phyloP scores from a whole-genome alignment of 2,797 vertebrate genomes.

The Pangasius djambal region DNA sequence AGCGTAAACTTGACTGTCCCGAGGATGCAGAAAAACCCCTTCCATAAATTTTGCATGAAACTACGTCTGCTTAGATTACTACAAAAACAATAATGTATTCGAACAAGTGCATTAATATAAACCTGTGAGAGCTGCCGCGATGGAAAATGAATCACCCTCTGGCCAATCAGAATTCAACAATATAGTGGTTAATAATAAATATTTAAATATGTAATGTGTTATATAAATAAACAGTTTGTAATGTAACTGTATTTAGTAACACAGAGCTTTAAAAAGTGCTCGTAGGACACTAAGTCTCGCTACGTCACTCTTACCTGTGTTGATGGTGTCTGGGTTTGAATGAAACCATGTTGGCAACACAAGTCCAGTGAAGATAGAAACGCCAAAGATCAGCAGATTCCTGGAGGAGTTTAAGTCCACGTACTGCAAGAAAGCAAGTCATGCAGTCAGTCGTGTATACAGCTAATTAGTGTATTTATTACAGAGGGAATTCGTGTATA shows the following conservation, averaged over 20 bases:
- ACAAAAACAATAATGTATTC: neutral
- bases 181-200: neutral
- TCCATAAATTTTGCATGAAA: neutral
- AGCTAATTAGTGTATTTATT: neutral
- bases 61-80: neutral
- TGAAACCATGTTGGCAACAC: conserved; percentile 80
- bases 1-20: neutral
- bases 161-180: neutral
- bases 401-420: conserved; percentile 82
- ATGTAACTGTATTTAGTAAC: neutral
- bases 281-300: neutral
- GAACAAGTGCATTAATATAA: neutral
- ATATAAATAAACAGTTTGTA: neutral
- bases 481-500: no score
- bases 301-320: conserved; percentile 69
- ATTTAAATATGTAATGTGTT: neutral
- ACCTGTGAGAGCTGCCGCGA: neutral
- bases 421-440: conserved; percentile 67
- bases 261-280: neutral
- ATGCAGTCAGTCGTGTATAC: neutral
- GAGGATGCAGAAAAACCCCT: neutral
- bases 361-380: conserved; percentile 80
- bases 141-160: neutral
- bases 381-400: conserved; percentile 80
- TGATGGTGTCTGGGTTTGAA: conserved; percentile 75